Conservation (phyloP, 64 coral and sea anemone genomes). For the Catalaphyllia jardinei region DNA sequence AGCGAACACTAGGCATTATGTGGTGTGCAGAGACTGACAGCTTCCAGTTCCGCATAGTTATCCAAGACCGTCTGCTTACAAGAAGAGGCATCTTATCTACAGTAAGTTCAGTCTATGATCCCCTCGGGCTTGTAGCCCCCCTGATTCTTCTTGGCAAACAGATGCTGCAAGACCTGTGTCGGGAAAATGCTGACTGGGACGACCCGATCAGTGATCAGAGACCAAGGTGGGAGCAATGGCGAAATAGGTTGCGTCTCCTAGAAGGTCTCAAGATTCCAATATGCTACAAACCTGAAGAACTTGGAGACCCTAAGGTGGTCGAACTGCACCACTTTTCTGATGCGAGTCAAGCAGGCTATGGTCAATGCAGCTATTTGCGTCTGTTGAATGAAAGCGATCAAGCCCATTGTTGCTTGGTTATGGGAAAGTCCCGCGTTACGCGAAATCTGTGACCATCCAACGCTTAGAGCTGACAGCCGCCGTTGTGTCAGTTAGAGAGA, state of each 20-base stretch:
- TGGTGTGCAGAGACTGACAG: constrained; percentile 21
- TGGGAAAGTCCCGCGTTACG: constrained; percentile 35
- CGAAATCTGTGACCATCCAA: constrained; percentile 2
- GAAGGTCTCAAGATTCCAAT: constrained; percentile 24
- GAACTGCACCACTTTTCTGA: constrained; percentile 42
- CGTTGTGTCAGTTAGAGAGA: too few species aligned
- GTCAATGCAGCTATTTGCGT: constrained; percentile 39
- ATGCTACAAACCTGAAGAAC: constrained; percentile 43
- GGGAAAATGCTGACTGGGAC: constrained; percentile 53
- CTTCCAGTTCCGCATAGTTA: too few species aligned
- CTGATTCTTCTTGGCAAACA: constrained; percentile 11
- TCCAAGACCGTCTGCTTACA: constrained; percentile 21
- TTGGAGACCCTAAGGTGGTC: constrained; percentile 1
- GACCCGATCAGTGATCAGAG: constrained; percentile 6
- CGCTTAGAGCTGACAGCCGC: neutral
- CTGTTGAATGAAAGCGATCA: constrained; percentile 5
- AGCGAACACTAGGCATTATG: constrained; percentile 11
- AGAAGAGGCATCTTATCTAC: constrained; percentile 29
- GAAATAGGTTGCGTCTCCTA: constrained; percentile 19
- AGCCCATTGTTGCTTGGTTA: constrained; percentile 30
- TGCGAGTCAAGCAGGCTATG: constrained; percentile 12
- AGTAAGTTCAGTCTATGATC: constrained; percentile 8
- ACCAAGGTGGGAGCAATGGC: constrained; percentile 40
- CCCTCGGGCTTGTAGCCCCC: constrained; percentile 14
- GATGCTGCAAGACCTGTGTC: constrained; percentile 26